Percentiles rank a stretch among this genome's conserved stretches.
These are phyloP conservation scores for Neotoma lepida DNA, from an alignment of 2,113 vertebrate genomes.

Conservation along the genomic window DNA sequence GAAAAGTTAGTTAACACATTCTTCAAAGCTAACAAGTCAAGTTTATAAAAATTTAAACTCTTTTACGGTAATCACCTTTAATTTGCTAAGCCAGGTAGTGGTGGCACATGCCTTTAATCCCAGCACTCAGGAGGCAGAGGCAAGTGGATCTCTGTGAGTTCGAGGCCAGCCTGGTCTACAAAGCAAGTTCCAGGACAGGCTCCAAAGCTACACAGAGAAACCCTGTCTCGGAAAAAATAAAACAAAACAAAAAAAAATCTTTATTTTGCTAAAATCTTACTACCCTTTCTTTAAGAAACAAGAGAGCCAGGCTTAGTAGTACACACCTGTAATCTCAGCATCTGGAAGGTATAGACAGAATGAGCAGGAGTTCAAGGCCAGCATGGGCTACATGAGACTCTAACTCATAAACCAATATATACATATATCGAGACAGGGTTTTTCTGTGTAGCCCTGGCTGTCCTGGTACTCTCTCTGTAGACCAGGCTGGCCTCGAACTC, in stretches of 20 bases:
- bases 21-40: not conserved
- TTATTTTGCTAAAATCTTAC: conserved; percentile 31
- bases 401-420: not conserved
- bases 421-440: not conserved
- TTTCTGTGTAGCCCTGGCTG: not conserved
- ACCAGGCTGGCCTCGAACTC: not conserved
- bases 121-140: too few relatives aligned
- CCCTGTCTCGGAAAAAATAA: too few relatives aligned
- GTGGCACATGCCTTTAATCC: too few relatives aligned
- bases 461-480: not conserved
- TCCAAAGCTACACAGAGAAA: too few relatives aligned
- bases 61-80: conserved; percentile 30
- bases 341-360: too few relatives aligned
- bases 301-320: not conserved
- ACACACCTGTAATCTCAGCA: not conserved
- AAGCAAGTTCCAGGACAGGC: too few relatives aligned
- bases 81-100: too few relatives aligned
- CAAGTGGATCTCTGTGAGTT: too few relatives aligned
- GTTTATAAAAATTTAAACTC: not conserved
- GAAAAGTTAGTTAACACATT: not conserved
- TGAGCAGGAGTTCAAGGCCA: not conserved
- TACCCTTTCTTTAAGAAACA: conserved; percentile 33
- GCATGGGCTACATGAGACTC: not conserved
- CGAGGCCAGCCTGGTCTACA: too few relatives aligned
- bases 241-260: too few relatives aligned